Base-by-base conservation (phyloP, 2,797 vertebrate genomes). In the Malurus splendens region DNA sequence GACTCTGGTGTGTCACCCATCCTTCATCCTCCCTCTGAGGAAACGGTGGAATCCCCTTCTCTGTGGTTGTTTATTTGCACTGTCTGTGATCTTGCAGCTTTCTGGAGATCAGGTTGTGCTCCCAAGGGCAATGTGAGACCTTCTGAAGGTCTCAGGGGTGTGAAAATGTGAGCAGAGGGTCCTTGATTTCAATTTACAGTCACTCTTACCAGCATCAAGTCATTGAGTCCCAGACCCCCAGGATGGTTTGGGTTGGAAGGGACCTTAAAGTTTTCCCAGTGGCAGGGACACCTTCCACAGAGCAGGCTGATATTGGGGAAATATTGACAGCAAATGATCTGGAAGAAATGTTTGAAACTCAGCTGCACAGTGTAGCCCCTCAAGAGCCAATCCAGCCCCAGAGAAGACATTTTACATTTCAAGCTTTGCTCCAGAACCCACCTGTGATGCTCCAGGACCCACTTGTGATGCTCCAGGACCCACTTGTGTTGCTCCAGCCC, bases 301-400 rank as follows among this genome's bases (percentile, higher is more conserved):
- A 4, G 9, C 33, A 47, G 41, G 5, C 2, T 66, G 17, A 3
- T 47, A 0, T 0, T 25, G 38, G 22, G 22, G 44, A 45, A 45
- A 12, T 45, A 45, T 45, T 13, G 12, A 45, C 22, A 45, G 44
- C 22, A 45, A 44, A 44, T 7, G 20, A 23, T 45, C 44, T 45
- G 44, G 44, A 45, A 23, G 44, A 10, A 45, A 45, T 45, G 42
- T 2, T 47, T 62, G 55, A 87, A 71, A n/a, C 39, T 55, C 54
- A 24, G 23, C 8, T 27, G 50, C 30, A 39, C 13, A 36, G 7
- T 28, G 24, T 0, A 57, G 13, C 7, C 28, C 18, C 20, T 44
- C 41, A 38, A 17, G 8, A 57, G 27, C 42, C 60, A 41, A 60
- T 18, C 32, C 64, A 90, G 42, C 52, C 38, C 24, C 1, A 8